Conservation (phyloP, 2,888 invertebrate species). For the Sinhomidia bicolor region DNA sequence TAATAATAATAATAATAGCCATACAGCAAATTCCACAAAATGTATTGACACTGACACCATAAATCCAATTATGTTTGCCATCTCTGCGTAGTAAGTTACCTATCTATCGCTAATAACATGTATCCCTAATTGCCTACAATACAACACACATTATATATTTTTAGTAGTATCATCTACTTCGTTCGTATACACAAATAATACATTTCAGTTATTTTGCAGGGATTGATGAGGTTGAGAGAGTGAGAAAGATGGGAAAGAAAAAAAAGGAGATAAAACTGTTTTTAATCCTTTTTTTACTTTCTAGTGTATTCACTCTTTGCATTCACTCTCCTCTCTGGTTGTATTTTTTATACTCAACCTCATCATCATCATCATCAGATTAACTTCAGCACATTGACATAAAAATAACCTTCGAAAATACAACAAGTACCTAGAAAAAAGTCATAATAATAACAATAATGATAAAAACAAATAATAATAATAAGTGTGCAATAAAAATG, state of each 20-base stretch:
- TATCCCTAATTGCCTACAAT: neutral
- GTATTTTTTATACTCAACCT: too few species aligned
- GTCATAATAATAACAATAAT: neutral
- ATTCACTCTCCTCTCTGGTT: too few species aligned
- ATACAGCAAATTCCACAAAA: too few species aligned
- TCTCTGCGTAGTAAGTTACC: too few species aligned
- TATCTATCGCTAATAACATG: too few species aligned
- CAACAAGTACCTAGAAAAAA: neutral
- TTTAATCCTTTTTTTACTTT: neutral
- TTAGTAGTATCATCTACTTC: neutral
- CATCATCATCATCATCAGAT: neutral
- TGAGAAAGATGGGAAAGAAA: neutral
- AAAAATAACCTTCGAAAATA: neutral
- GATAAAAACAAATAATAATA: neutral
- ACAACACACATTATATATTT: neutral
- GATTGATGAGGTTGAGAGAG: neutral
- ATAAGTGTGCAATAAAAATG: neutral
- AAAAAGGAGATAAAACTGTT: neutral
- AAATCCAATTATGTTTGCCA: too few species aligned
- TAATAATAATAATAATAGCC: too few species aligned
- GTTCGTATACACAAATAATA: constrained; percentile 59
- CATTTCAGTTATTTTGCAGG: constrained; percentile 12
- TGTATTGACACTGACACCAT: too few species aligned
- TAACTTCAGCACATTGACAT: neutral
- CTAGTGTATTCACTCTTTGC: too few species aligned